Base-by-base conservation (phyloP, 2,113 vertebrate genomes). In the Halichoeres trimaculatus region DNA sequence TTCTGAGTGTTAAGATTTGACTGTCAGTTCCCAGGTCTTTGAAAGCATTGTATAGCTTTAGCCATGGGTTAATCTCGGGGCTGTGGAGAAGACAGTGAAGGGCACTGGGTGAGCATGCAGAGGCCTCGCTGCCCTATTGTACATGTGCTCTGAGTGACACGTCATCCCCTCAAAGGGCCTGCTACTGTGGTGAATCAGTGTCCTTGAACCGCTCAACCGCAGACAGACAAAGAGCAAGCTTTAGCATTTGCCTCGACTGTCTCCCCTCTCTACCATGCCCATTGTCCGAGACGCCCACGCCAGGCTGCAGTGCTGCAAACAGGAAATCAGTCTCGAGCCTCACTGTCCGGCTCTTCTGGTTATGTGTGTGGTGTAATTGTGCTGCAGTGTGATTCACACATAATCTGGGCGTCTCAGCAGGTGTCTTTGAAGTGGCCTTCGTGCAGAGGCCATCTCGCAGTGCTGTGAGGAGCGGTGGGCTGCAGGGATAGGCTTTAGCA, bases 141-240 rank as follows among this genome's bases (percentile, higher is more conserved):
- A 83, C 87, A 82, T 84, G 89, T 82, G 81, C 87, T 80, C 76
- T 76, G 89, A 90, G 84, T 89, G 91, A 91, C 92, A 84, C 88
- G 67, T 92, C 90, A 85, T 87, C 91, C 89, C 87, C 85, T 91
- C 89, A 76, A 88, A 87, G 82, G 85, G 85, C 83, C 43, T 74
- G 79, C 77, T 45, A 70, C 79, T 87, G 86, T 81, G 91, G 87
- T 92, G 91, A 93, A 89, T 93, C 88, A 86, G 80, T 92, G 92
- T 92, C 93, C 93, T 94, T 94, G 91, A 94, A 92, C 89, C 78
- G 82, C 81, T 87, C 84, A 58, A 82, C 84, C 59, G 70, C 84
- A 78, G 69, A 82, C 82, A 64, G 78, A 90, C 91, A 91, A 86
- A 91, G 85, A 91, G 78, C 83, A 54, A 84, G 79, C 87, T 70